Base-by-base conservation (phyloP, 2,797 vertebrate genomes). In the Sternotherus odoratus region DNA sequence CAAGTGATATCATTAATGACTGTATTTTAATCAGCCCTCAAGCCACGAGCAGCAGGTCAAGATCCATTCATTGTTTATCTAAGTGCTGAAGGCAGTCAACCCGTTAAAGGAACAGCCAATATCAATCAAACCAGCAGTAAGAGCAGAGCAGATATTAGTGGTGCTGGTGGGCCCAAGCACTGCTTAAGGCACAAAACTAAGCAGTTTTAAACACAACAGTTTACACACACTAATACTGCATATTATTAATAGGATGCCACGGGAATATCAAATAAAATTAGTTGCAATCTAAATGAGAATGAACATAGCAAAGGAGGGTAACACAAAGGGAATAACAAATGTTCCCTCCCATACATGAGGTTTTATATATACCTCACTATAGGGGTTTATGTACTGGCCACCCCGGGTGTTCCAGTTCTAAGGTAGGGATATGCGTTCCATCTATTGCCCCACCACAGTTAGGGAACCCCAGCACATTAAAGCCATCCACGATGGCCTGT, bases 161-260 rank as follows among this genome's bases (percentile, higher is more conserved):
- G 39, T 46, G 36, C 12, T 13, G 2, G 43, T 74, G 69, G 17
- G 23, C 23, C 46, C 39, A 46, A 46, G 39, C 23, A 74, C 46
- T 46, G 43, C 69, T 7, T 15, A 46, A 74, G 21, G 69, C 36
- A 74, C 39, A 43, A 43, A 36, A 43, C 39, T 21, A 17, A 36
- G n/a, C 21, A 66, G 60, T 11, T 0, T 2, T 0, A 28, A 80
- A 3, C 0, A 0, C 12, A 72, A 13, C 2, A 26, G 9, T 24
- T 3, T 0, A 28, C 0, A 2, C 53, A 28, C 0, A 2, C 56
- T 69, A 39, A 19, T 0, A 6, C 0, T 0, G 13, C 1, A 0
- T 2, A 1, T 74, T 19, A 1, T 79, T 48, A 0, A 0, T 24
- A 2, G 26, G 23, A 16, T 50, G 12, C 2, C 17, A 4, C 2